Base-by-base conservation (phyloP, 1,140 invertebrate species). In the Macrobrachium rosenbergii region DNA sequence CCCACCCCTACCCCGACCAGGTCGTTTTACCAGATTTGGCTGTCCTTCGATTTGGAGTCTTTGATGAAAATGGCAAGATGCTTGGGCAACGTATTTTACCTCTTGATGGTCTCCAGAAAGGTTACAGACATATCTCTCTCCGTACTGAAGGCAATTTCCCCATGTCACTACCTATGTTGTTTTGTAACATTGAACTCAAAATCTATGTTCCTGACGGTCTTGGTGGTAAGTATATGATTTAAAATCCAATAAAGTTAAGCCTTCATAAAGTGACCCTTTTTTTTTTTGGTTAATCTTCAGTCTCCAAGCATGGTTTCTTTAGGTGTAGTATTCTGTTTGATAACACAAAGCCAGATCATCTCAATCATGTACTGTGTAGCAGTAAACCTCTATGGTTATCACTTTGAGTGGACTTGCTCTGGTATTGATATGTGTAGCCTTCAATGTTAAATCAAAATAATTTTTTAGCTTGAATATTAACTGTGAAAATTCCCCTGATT, bases 151-250 rank as follows among this genome's bases (percentile, higher is more conserved):
- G 98, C 62, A 99, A 99, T 92, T 99, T 99, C 92, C 98, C 99
- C 58, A 98, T 99, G 95, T 99, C 98, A 2, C 93, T 99, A 89
- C 98, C 99, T 63, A 99, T 99, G 95, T 93, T 99, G 79, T 99
- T 99, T 93, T 99, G 98, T 92, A 98, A 99, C 92, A 99, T 99
- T 91, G 98, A 99, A 92, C 95, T 99, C 67, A 99, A 99, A 93
- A 99, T 99, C 90, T 99, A 99, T 93, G 98, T 99, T 86, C 99
- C 99, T 79, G 99, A 99, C 93, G 99, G 99, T 83, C 96, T 99
- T 92, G 97, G 98, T 94, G 97, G 97, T 97, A 92, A 91, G 90
- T 90, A 8, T 79, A n/a, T 45, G 21, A 60, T 64, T n/a, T 8
- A 52, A 52, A 52, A 52, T 52, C 52, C 0, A 2, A 37, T 37